phyloP scores from a whole-genome alignment of 2,797 vertebrate genomes.

The Rhincodon typus region DNA sequence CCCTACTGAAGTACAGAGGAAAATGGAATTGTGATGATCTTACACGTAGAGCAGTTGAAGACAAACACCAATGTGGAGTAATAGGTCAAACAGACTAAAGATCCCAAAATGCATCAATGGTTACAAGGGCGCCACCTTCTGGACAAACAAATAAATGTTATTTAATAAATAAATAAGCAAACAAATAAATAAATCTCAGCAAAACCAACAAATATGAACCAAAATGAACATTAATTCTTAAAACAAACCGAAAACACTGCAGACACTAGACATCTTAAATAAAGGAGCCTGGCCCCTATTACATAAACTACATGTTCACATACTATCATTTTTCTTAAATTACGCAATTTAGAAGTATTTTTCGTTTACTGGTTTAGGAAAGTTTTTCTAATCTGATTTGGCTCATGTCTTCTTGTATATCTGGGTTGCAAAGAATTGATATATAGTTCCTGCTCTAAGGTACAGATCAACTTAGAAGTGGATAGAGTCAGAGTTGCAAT shows the following conservation, averaged over 20 bases:
- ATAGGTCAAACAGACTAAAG: background rate
- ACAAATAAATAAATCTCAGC: no score
- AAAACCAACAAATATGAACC: background rate
- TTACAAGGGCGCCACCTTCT: background rate
- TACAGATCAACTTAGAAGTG: background rate
- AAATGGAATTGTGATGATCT: background rate
- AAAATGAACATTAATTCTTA: background rate
- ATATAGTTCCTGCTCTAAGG: background rate
- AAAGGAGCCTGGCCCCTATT: background rate
- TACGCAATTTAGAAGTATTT: background rate
- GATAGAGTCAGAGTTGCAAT: background rate
- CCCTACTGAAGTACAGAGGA: background rate
- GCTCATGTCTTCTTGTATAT: background rate
- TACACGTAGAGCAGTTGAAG: background rate
- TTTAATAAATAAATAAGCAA: no score
- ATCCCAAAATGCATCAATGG: background rate
- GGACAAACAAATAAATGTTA: background rate
- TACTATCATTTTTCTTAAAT: background rate
- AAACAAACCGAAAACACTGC: background rate
- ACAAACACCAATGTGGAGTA: background rate
- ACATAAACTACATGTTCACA: background rate
- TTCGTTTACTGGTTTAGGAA: background rate
- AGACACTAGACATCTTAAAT: background rate
- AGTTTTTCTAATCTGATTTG: background rate
- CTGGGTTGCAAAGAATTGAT: fast-evolving